Conservation (phyloP, 2,888 invertebrate species). For the Drosophila tripunctata region DNA sequence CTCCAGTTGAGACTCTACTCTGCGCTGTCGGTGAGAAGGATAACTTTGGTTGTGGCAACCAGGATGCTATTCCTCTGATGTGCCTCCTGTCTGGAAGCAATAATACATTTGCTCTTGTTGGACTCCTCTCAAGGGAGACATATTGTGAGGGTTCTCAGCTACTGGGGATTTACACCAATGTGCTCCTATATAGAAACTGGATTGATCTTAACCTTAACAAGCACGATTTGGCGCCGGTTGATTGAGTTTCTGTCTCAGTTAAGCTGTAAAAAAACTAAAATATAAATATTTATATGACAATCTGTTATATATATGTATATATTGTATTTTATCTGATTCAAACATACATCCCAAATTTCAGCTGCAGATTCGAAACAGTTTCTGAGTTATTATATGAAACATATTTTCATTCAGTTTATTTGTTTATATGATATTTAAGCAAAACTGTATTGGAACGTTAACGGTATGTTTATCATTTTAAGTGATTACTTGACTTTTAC, state of each 20-base stretch:
- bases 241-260: too few relatives aligned
- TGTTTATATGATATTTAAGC: too few relatives aligned
- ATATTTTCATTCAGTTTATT: too few relatives aligned
- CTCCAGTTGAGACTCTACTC: slow-evolving; percentile 50
- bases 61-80: slow-evolving; percentile 55
- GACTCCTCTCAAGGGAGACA: slow-evolving; percentile 47
- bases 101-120: slow-evolving; percentile 54
- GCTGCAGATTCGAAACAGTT: too few relatives aligned
- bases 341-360: too few relatives aligned
- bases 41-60: slow-evolving; percentile 47
- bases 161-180: slow-evolving; percentile 57
- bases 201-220: slow-evolving; percentile 59
- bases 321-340: too few relatives aligned
- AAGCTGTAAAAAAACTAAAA: too few relatives aligned
- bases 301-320: too few relatives aligned
- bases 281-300: background rate
- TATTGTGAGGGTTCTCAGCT: slow-evolving; percentile 58
- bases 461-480: too few relatives aligned
- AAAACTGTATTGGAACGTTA: too few relatives aligned
- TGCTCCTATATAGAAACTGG: slow-evolving; percentile 57
- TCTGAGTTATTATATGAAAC: too few relatives aligned
- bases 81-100: slow-evolving; percentile 47
- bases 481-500: too few relatives aligned
- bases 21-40: slow-evolving; percentile 65
- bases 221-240: slow-evolving; percentile 57